Evolutionary conservation across 2,797 vertebrate genomes (phyloP), one percentile per base, ranked within the genome.

Genomic region (Meda fulgida): DNA sequence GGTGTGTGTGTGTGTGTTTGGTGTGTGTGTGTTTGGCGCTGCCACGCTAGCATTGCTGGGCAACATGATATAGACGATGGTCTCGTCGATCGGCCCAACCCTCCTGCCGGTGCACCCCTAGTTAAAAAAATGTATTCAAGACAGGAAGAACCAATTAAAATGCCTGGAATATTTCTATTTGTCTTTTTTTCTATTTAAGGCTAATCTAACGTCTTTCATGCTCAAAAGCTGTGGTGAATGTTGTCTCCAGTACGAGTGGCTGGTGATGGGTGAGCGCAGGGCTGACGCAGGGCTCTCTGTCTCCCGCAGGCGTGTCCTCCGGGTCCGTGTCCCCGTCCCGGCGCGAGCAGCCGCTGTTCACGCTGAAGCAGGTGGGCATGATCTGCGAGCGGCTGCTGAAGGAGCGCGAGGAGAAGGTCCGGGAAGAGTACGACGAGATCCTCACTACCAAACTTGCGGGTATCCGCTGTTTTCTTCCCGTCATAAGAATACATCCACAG

Each of bases 371-470:
- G 95, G 98, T 99, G 91, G 97, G 98, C 88, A 97, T 99, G 97
- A 99, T 99, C 92, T 99, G 98, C 92, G 98, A 99, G 94, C 98
- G 98, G 88, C 96, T 99, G 92, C 95, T 99, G 92, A 99, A 98
- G 96, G 98, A 99, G 92, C 95, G 97, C 84, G 98, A 99, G 95
- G 98, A 99, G 89, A 98, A 98, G 92, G 96, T 99, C 88, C 96
- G 97, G 88, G 97, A 99, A 95, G 97, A 99, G 84, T 99, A 99
- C 86, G 98, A 99, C 94, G 97, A 99, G 95, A 99, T 98, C 90
- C 94, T 99, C 95, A 98, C 97, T 88, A 96, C 97, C 91, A 99
- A 99, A 95, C 94, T 99, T 93, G 97, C 98, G 96, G 98, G 98
- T 99, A 94, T 87, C 1, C 3, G 26, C 26, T 5, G 4, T 5